Evolutionary conservation across 1,140 invertebrate species (phyloP).

Genomic region (Tetramorium alpestre): DNA sequence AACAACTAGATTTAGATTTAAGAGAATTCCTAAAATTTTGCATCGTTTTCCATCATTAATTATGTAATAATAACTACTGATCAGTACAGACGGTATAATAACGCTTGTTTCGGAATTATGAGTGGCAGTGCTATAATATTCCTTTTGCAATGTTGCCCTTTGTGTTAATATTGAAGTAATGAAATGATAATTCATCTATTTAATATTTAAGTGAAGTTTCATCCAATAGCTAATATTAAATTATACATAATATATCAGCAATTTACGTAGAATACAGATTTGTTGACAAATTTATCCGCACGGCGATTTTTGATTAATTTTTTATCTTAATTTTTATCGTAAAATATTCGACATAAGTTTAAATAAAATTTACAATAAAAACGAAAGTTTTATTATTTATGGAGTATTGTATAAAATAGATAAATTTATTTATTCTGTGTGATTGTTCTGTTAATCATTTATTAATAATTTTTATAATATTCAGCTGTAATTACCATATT

Average conservation of each 20-base stretch:
- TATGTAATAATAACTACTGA: constrained; percentile 30
- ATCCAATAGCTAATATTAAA: neutral
- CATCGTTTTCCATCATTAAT: constrained; percentile 18
- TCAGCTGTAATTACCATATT: neutral
- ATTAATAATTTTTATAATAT: neutral
- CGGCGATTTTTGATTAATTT: neutral
- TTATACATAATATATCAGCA: neutral
- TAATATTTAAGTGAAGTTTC: constrained; percentile 31
- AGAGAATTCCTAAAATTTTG: neutral
- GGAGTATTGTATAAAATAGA: neutral
- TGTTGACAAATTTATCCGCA: neutral
- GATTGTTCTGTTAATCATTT: neutral
- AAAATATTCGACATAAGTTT: neutral
- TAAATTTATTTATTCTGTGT: neutral
- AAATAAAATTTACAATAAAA: neutral
- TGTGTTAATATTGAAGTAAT: constrained; percentile 21
- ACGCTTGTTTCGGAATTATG: constrained; percentile 14
- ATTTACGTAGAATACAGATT: neutral
- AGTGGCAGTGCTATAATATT: neutral
- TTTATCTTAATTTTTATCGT: neutral
- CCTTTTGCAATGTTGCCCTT: constrained; percentile 4
- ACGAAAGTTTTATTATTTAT: neutral
- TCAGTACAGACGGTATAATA: constrained; percentile 11
- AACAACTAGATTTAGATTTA: neutral
- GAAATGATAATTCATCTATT: constrained; percentile 10